Evolutionary conservation across 2,113 vertebrate genomes (phyloP), one percentile per base, ranked within the genome.

Genomic region (Hyla sarda): DNA sequence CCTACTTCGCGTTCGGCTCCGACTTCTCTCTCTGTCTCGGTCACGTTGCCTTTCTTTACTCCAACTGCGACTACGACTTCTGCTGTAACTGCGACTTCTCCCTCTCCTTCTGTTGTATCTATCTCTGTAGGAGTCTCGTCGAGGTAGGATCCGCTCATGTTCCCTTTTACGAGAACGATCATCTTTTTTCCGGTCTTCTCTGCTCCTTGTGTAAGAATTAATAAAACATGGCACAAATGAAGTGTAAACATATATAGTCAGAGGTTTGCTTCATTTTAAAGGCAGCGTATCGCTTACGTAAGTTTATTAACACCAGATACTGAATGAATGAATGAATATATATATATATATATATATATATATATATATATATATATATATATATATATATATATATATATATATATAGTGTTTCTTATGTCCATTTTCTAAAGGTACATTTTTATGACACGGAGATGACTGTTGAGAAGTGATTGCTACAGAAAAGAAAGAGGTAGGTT

Each of bases 151-250:
- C 83, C 98, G 94, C 62, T 99, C 98, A 86, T 98, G 99, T 60
- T 99, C 98, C 87, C 98, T 94, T 91, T 99, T 99, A 6, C 98
- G 95, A 88, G 96, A 95, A 62, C 98, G 98, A 82, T 99, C 98
- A 9, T 99, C 98, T 90, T 98, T 97, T 85, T 99, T 97, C 85
- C 97, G 96, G 82, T 99, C 98, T 90, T 99, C 98, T 1, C 94
- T 94, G 91, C 96, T 97, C 93, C 98, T 99, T 88, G 90, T 6
- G 89, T 30, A 87, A 80, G 23, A 54, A 88, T 34, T 72, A 73
- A 2, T 82, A 41, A 34, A 28, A 87, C 10, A 45, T 28, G 32
- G 45, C 5, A 16, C 32, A 69, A 34, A 21, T n/a, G n/a, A n/a
- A n/a, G n/a, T n/a, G n/a, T 16, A 69, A 37, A 62, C 1, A 13